Evolutionary conservation across 2,888 invertebrate species (phyloP).

Genomic region (Xanthorhoe designata): DNA sequence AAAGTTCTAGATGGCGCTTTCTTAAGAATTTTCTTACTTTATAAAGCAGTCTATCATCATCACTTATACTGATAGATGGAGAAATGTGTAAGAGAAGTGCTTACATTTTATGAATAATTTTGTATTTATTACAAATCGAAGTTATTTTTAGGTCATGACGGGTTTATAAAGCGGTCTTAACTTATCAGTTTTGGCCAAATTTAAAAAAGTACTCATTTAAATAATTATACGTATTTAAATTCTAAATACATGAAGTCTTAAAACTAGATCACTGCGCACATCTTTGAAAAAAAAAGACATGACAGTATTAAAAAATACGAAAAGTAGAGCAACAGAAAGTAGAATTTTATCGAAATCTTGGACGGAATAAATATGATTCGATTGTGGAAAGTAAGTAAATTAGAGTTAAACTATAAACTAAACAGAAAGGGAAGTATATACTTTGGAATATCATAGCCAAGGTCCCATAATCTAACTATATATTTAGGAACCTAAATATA

Average conservation of each 20-base stretch:
- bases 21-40: too few relatives aligned
- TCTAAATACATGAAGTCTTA: background rate
- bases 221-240: background rate
- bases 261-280: constrained; percentile 51
- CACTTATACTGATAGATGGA: too few relatives aligned
- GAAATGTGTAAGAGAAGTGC: too few relatives aligned
- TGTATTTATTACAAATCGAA: too few relatives aligned
- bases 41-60: too few relatives aligned
- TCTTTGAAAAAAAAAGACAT: constrained; percentile 75
- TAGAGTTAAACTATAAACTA: constrained; percentile 22
- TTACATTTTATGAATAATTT: too few relatives aligned
- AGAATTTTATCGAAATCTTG: background rate
- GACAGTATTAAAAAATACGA: constrained; percentile 62
- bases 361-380: constrained; percentile 7
- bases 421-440: constrained; percentile 30
- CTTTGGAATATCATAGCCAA: constrained; percentile 82
- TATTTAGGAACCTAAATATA: constrained; percentile 74
- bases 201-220: too few relatives aligned
- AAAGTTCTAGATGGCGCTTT: too few relatives aligned
- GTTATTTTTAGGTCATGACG: too few relatives aligned
- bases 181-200: too few relatives aligned
- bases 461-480: constrained; percentile 67
- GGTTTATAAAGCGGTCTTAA: too few relatives aligned
- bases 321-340: background rate
- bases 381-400: constrained; percentile 15